These are phyloP conservation scores for Coenonympha arcania DNA, from an alignment of 2,888 invertebrate genomes.

Conservation along the genomic window DNA sequence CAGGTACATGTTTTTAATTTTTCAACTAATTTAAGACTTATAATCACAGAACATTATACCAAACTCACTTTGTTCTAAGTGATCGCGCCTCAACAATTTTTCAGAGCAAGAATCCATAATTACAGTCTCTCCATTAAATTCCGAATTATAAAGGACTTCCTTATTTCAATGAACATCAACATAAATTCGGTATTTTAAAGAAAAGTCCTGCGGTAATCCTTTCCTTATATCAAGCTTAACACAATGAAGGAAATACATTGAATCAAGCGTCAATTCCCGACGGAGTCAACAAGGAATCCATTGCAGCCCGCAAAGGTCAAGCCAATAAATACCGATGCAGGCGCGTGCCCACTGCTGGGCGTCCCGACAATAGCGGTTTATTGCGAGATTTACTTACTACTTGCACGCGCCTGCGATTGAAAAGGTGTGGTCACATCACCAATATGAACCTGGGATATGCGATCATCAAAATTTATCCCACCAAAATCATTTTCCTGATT, in stretches of 20 bases:
- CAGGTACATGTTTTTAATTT: no score
- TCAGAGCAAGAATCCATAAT: no score
- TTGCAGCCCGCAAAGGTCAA: slow-evolving; percentile 11
- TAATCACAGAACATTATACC: no score
- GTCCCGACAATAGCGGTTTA: slow-evolving; percentile 33
- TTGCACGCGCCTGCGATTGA: slow-evolving; percentile 15
- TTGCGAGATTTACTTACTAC: slow-evolving; percentile 22
- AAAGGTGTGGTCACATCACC: slow-evolving; percentile 12
- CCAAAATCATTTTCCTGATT: no score
- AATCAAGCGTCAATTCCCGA: not conserved
- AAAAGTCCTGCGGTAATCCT: no score
- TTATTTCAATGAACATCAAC: no score
- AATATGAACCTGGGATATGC: not conserved
- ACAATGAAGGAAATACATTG: slow-evolving; percentile 7
- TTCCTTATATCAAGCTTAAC: not conserved
- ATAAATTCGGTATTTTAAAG: no score
- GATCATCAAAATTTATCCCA: not conserved
- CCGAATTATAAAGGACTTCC: no score
- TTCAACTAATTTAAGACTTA: no score
- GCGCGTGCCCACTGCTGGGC: slow-evolving; percentile 37
- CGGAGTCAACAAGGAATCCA: not conserved
- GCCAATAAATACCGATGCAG: slow-evolving; percentile 11
- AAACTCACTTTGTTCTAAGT: no score
- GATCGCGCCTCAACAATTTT: no score
- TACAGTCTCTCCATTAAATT: no score